A percentile compares a stretch with the other conserved stretches of the same genome.
These are phyloP conservation scores for Hemibagrus guttatus DNA, from an alignment of 2,797 vertebrate species.

Conservation along the genomic window DNA sequence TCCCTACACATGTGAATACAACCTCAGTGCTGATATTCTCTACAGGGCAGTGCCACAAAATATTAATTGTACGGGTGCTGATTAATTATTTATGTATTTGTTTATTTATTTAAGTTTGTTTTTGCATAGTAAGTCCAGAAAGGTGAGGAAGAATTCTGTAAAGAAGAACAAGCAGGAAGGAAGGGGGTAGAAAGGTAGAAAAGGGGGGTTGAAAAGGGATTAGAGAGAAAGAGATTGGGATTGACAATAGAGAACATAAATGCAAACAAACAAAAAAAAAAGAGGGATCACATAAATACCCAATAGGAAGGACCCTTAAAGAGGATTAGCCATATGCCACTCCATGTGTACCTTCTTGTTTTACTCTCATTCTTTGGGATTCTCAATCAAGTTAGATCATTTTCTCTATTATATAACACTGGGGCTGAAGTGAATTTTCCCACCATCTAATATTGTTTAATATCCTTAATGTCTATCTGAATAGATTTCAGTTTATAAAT, in stretches of 20 bases:
- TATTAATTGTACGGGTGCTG: too few relatives aligned
- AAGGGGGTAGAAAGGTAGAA: slow-evolving; percentile 9
- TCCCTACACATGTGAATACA: too few relatives aligned
- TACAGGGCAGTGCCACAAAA: too few relatives aligned
- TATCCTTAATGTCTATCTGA: too few relatives aligned
- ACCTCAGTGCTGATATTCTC: too few relatives aligned
- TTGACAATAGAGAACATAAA: slow-evolving; percentile 22
- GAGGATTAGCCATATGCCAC: slow-evolving; percentile 63
- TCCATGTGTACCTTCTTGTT: slow-evolving; percentile 40
- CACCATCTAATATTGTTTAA: not conserved
- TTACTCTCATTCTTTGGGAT: not conserved
- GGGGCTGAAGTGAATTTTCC: not conserved
- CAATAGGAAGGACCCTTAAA: slow-evolving; percentile 49
- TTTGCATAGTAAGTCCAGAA: not conserved
- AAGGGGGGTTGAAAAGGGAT: slow-evolving; percentile 26
- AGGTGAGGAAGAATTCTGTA: slow-evolving; percentile 13
- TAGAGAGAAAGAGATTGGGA: slow-evolving; percentile 32
- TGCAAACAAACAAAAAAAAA: not conserved
- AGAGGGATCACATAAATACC: slow-evolving; percentile 18
- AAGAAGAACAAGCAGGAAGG: slow-evolving; percentile 4
- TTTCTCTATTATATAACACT: not conserved
- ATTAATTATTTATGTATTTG: not conserved
- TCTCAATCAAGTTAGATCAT: not conserved
- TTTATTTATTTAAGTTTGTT: not conserved
- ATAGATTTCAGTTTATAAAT: not conserved